Percentiles rank a stretch among this genome's conserved stretches.
These are phyloP conservation scores for Cosmopolites sordidus DNA, from an alignment of 2,888 invertebrate species.

Conservation along the genomic window DNA sequence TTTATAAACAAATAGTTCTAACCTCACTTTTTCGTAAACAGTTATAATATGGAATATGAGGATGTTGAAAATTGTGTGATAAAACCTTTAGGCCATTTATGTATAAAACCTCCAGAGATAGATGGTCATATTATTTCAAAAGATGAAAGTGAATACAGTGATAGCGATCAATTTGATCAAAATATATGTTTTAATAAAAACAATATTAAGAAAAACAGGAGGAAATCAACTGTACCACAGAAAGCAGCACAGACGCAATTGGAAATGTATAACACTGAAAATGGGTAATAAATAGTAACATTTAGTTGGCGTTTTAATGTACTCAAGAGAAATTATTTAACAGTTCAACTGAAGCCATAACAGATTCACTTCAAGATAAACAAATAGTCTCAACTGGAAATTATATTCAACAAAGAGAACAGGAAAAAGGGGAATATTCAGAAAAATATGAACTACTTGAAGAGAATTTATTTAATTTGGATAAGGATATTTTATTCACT, in stretches of 20 bases:
- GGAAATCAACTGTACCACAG: constrained; percentile 43
- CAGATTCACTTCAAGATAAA: not conserved
- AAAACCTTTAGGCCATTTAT: too few species aligned
- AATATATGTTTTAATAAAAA: constrained; percentile 20
- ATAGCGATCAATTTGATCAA: constrained; percentile 28
- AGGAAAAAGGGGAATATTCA: constrained; percentile 1
- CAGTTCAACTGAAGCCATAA: constrained; percentile 3
- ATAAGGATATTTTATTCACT: constrained; percentile 30
- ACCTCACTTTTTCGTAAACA: constrained; percentile 13
- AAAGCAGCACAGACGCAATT: constrained; percentile 31
- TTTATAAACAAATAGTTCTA: constrained; percentile 8
- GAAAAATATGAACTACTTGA: constrained; percentile 25
- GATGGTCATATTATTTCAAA: too few species aligned
- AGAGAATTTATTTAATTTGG: constrained; percentile 18
- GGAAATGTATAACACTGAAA: constrained; percentile 37
- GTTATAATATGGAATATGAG: constrained; percentile 21
- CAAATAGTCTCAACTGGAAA: too few species aligned
- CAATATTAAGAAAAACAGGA: constrained; percentile 36
- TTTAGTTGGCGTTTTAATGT: too few species aligned
- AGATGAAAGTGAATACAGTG: constrained; percentile 29
- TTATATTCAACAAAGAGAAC: too few species aligned
- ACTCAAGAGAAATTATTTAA: constrained; percentile 28
- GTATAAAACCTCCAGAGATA: too few species aligned
- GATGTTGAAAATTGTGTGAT: too few species aligned
- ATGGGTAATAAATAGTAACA: constrained; percentile 18